These are phyloP conservation scores for Willisornis vidua DNA, from an alignment of 2,113 vertebrate species.

Conservation along the genomic window DNA sequence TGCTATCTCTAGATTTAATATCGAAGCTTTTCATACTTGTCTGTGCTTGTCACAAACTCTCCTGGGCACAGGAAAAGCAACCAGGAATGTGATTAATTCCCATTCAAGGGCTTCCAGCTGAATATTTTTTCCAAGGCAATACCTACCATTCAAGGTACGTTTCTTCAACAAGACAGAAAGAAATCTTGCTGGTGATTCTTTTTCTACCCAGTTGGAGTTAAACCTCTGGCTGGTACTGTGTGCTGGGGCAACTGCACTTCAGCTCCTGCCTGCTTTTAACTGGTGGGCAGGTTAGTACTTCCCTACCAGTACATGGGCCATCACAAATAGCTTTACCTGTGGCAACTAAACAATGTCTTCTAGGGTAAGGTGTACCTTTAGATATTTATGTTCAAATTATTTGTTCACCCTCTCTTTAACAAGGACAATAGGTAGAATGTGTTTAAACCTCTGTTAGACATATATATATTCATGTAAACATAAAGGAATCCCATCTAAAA, in stretches of 20 bases:
- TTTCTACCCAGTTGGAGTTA: background rate
- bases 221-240: background rate
- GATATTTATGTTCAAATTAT: background rate
- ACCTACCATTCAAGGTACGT: background rate
- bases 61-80: background rate
- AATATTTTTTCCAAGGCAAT: background rate
- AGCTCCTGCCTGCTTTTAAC: background rate
- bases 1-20: slow-evolving; percentile 43
- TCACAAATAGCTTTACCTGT: background rate
- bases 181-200: background rate
- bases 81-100: background rate
- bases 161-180: background rate
- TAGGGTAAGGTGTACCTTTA: background rate
- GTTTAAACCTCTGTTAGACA: background rate
- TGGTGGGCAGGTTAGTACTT: background rate
- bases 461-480: background rate
- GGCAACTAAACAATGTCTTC: background rate
- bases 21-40: slow-evolving; percentile 45
- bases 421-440: background rate
- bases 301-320: background rate
- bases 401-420: background rate
- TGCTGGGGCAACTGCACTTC: background rate
- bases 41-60: slow-evolving; percentile 26
- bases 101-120: background rate
- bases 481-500: background rate